A percentile compares a stretch with the other conserved stretches of the same genome.
phyloP scores from a whole-genome alignment of 2,888 invertebrate genomes.

The Dyspetes luteomarginatus region DNA sequence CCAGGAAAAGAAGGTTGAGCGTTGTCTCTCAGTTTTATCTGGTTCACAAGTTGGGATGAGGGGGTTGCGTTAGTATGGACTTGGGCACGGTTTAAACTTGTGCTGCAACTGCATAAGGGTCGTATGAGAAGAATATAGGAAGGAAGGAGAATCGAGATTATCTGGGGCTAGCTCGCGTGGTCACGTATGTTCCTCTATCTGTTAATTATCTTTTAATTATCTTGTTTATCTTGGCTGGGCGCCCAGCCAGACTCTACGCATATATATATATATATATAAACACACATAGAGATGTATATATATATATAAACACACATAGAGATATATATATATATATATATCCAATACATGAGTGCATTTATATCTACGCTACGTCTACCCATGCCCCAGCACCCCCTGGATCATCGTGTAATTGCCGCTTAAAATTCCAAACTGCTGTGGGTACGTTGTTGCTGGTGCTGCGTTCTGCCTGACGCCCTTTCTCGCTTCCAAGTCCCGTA shows the following conservation, averaged over 20 bases:
- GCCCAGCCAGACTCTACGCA: conserved; percentile 43
- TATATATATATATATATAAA: too few relatives aligned
- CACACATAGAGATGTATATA: too few relatives aligned
- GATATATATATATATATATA: too few relatives aligned
- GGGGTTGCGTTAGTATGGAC: neutral
- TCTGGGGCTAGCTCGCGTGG: conserved; percentile 58
- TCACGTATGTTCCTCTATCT: conserved; percentile 75
- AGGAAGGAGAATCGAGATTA: conserved; percentile 60
- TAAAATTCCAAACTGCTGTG: conserved; percentile 68
- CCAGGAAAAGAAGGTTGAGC: neutral
- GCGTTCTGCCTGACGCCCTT: conserved; percentile 45
- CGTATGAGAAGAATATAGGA: neutral
- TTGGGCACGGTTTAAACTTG: conserved; percentile 3
- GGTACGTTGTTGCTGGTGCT: conserved; percentile 51
- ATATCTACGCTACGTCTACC: conserved; percentile 17
- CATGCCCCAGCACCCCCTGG: conserved; percentile 43
- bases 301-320: too few relatives aligned
- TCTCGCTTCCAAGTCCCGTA: conserved; percentile 42
- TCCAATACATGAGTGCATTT: too few relatives aligned
- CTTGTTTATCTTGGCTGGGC: conserved; percentile 79
- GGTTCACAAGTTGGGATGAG: conserved; percentile 12
- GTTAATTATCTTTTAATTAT: conserved; percentile 82
- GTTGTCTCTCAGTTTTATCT: conserved; percentile 42
- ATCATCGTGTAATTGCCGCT: conserved; percentile 70
- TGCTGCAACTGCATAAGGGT: neutral